phyloP scores from a whole-genome alignment of 2,113 vertebrate species.

The Tupaia tana region DNA sequence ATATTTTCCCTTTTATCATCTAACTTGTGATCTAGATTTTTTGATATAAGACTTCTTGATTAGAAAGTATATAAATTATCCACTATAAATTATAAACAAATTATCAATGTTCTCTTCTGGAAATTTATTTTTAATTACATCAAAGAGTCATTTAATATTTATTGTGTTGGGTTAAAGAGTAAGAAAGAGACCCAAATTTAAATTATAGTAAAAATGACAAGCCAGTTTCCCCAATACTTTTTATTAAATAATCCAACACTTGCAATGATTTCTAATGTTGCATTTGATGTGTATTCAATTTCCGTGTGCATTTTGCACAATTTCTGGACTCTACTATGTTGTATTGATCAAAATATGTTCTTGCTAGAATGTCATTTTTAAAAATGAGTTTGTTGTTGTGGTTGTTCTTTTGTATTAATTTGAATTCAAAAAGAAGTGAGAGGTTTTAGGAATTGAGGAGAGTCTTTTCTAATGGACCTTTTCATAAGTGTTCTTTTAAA shows the following conservation, averaged over 20 bases:
- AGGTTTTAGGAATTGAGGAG: neutral
- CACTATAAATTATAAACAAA: neutral
- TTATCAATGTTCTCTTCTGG: neutral
- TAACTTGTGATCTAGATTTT: conserved; percentile 19
- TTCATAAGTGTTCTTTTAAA: neutral
- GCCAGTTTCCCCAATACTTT: neutral
- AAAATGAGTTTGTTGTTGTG: neutral
- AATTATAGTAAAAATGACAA: conserved; percentile 56
- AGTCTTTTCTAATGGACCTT: neutral
- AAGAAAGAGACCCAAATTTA: neutral
- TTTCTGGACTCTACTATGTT: conserved; percentile 17
- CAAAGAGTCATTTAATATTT: neutral
- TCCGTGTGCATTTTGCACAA: neutral
- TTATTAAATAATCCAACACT: neutral
- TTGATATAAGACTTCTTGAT: neutral
- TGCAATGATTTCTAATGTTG: conserved; percentile 8
- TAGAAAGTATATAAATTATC: neutral
- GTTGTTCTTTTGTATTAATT: neutral
- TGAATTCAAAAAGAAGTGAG: neutral
- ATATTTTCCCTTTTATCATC: neutral
- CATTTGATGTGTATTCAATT: neutral
- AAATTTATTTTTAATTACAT: conserved; percentile 43
- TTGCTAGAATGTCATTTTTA: neutral
- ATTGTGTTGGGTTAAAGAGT: conserved; percentile 21
- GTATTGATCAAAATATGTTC: neutral